A percentile compares a stretch with the other conserved stretches of the same genome.
These are phyloP conservation scores for Cosmia pyralina DNA, from an alignment of 2,888 invertebrate genomes.

Conservation along the genomic window DNA sequence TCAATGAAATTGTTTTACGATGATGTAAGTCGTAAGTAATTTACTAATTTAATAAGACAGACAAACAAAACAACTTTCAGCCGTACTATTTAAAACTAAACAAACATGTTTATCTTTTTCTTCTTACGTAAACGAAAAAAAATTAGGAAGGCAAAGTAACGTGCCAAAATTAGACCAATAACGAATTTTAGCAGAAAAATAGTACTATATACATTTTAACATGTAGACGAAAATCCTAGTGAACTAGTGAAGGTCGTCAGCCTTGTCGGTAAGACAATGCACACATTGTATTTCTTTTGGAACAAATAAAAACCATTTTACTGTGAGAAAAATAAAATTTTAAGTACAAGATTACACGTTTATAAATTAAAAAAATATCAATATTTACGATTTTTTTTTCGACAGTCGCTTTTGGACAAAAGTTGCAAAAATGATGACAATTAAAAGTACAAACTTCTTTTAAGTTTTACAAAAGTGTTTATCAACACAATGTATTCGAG, in stretches of 20 bases:
- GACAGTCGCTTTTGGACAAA: not conserved
- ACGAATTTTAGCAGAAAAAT: conserved; percentile 22
- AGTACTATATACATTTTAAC: conserved; percentile 16
- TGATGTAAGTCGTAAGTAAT: not conserved
- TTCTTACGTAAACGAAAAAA: conserved; percentile 8
- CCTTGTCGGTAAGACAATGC: conserved; percentile 15
- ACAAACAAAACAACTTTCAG: conserved; percentile 5
- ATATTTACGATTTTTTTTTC: too few species aligned
- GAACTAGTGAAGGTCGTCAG: conserved; percentile 32
- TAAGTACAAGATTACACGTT: not conserved
- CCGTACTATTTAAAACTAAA: conserved; percentile 1
- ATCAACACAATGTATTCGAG: conserved; percentile 10
- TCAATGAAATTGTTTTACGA: not conserved
- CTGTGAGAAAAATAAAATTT: not conserved
- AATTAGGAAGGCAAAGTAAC: conserved; percentile 15
- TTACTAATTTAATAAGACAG: conserved; percentile 17
- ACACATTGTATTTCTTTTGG: not conserved
- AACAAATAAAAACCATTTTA: not conserved
- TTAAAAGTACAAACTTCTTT: not conserved
- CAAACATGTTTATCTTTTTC: not conserved
- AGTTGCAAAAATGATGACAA: too few species aligned
- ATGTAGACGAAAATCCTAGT: conserved; percentile 22
- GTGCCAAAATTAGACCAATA: conserved; percentile 37
- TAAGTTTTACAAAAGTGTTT: conserved; percentile 5
- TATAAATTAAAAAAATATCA: fast-evolving